These are phyloP conservation scores for Chromobotia macracanthus DNA, from an alignment of 2,797 vertebrate species.

Conservation along the genomic window DNA sequence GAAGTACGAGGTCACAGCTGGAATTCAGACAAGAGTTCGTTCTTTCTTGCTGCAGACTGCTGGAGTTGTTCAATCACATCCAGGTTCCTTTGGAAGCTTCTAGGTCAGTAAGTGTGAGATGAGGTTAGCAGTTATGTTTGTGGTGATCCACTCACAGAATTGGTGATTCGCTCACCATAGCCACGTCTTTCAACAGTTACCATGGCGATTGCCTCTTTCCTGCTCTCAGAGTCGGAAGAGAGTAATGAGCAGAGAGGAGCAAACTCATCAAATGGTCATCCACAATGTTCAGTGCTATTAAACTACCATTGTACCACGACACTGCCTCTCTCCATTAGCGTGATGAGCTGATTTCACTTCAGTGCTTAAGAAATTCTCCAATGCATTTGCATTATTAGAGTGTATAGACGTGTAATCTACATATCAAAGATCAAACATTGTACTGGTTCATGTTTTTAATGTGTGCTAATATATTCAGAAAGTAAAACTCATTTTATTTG, in stretches of 20 bases:
- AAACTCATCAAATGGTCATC: slow-evolving; percentile 55
- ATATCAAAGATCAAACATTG: slow-evolving; percentile 30
- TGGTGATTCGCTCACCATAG: slow-evolving; percentile 64
- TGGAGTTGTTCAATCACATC: slow-evolving; percentile 11
- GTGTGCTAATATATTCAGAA: slow-evolving; percentile 23
- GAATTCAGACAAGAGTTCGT: not conserved
- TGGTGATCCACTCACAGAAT: slow-evolving; percentile 59
- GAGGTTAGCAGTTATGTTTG: slow-evolving; percentile 66
- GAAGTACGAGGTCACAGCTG: not conserved
- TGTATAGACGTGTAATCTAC: slow-evolving; percentile 24
- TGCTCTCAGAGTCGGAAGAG: slow-evolving; percentile 52
- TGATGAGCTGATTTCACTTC: slow-evolving; percentile 37
- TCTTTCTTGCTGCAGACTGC: slow-evolving; percentile 5
- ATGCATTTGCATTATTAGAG: slow-evolving; percentile 33
- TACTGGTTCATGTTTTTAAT: not conserved
- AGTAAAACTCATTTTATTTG: not conserved
- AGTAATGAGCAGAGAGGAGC: slow-evolving; percentile 55
- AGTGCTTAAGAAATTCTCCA: slow-evolving; percentile 19
- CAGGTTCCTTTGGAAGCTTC: not conserved
- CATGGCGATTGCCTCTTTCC: slow-evolving; percentile 71
- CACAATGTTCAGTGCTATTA: slow-evolving; percentile 39
- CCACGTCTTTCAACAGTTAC: slow-evolving; percentile 75
- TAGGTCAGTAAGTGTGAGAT: slow-evolving; percentile 1
- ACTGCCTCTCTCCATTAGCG: slow-evolving; percentile 42
- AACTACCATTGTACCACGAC: slow-evolving; percentile 32